Base-by-base conservation (phyloP, 2,888 invertebrate genomes). In the Ochlodes sylvanus region DNA sequence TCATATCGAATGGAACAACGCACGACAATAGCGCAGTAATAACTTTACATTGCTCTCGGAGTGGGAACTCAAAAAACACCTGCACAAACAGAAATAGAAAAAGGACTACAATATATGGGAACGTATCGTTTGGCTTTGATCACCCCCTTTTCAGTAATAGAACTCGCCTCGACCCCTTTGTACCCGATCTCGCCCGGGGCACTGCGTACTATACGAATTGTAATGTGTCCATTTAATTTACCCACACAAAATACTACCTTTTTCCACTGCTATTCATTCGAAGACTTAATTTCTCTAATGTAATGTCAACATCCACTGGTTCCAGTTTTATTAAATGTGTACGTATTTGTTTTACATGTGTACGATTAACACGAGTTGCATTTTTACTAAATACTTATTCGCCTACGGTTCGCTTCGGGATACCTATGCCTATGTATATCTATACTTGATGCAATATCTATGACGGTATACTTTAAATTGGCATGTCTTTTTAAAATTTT, bases 71-170 rank as follows among this genome's bases (percentile, higher is more conserved):
- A 73, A 81, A 80, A 83, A 83, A 85, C 82, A 88, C 84, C 84
- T 88, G 85, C 79, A 82, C 80, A 87, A 85, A 88, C 82, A 85
- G 80, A 81, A 83, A 85, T 79, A 82, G 81, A 79, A 86, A 84
- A 83, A 79, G 81, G 82, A 84, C 77, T 82, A 86, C 85, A 85
- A 84, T 86, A 83, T 85, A 85, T 82, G 82, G 85, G 84, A 86
- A 86, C 89, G 81, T 89, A 86, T 86, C 86, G 85, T 81, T 82
- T 81, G 83, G 85, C 90, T 91, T 91, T 91, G 91, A 92, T 90
- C 92, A 87, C 85, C 87, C 90, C 89, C 86, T 89, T 89, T 89
- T 89, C 90, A 89, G 91, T 90, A 91, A 89, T 89, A 86, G 84
- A 86, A 82, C 76, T 73, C 81, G 82, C 77, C 82, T 76, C 79